Percentiles rank a stretch among this genome's conserved stretches.
Evolutionary conservation across 2,113 vertebrate genomes (phyloP).

Genomic region (Anguilla rostrata): DNA sequence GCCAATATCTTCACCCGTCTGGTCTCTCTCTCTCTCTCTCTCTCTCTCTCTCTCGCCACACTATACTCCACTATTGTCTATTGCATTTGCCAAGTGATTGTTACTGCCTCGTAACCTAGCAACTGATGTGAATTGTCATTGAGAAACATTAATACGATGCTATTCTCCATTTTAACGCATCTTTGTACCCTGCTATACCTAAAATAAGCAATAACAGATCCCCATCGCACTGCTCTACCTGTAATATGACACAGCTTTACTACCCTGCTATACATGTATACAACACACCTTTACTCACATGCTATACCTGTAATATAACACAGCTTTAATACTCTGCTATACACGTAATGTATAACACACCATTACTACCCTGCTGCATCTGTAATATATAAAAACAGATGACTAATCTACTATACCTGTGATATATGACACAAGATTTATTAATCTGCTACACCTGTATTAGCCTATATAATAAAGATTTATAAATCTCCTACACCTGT

Average conservation of each 20-base stretch:
- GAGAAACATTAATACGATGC: not conserved
- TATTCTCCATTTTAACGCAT: not conserved
- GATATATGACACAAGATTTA: not conserved
- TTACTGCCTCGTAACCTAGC: not conserved
- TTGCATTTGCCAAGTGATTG: not conserved
- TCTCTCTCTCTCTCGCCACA: not conserved
- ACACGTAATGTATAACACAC: not conserved
- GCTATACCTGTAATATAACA: not conserved
- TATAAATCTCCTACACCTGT: too few species aligned
- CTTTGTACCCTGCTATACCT: not conserved
- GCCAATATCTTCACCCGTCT: constrained; percentile 33
- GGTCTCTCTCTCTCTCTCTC: constrained; percentile 8
- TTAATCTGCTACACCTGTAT: not conserved
- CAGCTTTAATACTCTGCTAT: not conserved
- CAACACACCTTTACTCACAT: not conserved
- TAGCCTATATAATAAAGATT: too few species aligned
- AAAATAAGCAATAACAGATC: not conserved
- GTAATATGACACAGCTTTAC: not conserved
- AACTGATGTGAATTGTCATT: constrained; percentile 3
- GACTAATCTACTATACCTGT: not conserved
- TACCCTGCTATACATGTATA: not conserved
- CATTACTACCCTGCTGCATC: not conserved
- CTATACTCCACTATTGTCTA: not conserved
- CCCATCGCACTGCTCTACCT: not conserved
- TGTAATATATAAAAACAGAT: not conserved